A percentile compares a stretch with the other conserved stretches of the same genome.
These are phyloP conservation scores for Rhinolophus sinicus DNA, from an alignment of 2,113 vertebrate species.

Conservation along the genomic window DNA sequence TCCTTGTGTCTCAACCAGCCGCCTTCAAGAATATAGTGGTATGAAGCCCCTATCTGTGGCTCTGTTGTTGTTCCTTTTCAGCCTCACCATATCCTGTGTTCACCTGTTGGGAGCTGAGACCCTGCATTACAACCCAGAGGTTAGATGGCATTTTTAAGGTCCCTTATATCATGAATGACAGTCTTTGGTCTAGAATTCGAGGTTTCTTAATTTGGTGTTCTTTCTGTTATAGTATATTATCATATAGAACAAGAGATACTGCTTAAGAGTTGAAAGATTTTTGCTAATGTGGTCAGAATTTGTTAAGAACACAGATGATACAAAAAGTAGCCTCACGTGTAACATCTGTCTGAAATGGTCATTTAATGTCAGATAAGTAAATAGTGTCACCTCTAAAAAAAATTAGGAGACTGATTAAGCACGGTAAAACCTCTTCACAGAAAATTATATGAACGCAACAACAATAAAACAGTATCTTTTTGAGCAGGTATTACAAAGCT, in stretches of 20 bases:
- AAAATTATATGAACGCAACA: not conserved
- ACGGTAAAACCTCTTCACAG: conserved; percentile 3
- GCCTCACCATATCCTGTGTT: no score
- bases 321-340: not conserved
- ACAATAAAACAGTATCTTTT: not conserved
- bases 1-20: no score
- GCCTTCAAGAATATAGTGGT: no score
- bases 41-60: no score
- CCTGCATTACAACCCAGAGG: not conserved
- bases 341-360: conserved; percentile 14
- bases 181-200: not conserved
- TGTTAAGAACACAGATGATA: not conserved
- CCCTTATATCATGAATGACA: not conserved
- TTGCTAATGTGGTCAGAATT: not conserved
- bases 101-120: no score
- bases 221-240: not conserved
- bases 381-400: not conserved
- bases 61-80: no score
- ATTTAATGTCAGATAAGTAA: not conserved
- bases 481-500: not conserved
- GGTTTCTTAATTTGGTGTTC: not conserved
- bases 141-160: not conserved
- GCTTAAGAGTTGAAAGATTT: not conserved
- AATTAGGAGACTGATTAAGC: not conserved
- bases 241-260: not conserved